A percentile compares a stretch with the other conserved stretches of the same genome.
Evolutionary conservation across 2,797 vertebrate genomes (phyloP).

Genomic region (Todus mexicanus): DNA sequence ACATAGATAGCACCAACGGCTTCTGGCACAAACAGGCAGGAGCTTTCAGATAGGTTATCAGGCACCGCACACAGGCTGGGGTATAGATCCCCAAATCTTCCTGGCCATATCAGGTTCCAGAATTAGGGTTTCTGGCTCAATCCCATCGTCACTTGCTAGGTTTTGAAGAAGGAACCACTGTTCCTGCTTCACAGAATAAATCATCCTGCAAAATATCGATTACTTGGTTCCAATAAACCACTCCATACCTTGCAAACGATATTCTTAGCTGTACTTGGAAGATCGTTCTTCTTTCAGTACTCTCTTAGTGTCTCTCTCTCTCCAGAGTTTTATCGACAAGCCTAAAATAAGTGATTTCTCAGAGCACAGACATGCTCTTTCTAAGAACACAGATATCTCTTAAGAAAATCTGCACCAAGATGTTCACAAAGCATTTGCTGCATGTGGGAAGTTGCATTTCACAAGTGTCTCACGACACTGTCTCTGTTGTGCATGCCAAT

Average conservation of each 20-base stretch:
- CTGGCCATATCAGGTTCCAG: background rate
- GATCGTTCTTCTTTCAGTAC: background rate
- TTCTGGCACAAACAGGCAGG: background rate
- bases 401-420: background rate
- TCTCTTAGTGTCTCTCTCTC: background rate
- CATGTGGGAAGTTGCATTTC: background rate
- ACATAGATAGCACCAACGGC: background rate
- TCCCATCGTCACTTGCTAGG: background rate
- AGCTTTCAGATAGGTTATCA: background rate
- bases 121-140: background rate
- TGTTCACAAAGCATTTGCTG: background rate
- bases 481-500: background rate
- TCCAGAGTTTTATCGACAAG: background rate
- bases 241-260: background rate
- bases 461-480: background rate
- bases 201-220: background rate
- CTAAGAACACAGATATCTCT: constrained; percentile 21
- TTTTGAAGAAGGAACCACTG: background rate
- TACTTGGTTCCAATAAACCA: background rate
- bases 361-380: background rate
- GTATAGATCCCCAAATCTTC: background rate
- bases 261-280: background rate
- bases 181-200: background rate
- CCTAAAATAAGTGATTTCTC: background rate
- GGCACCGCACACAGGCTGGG: background rate